phyloP scores from a whole-genome alignment of 1,140 invertebrate genomes.

The Rhagoletis pomonella region DNA sequence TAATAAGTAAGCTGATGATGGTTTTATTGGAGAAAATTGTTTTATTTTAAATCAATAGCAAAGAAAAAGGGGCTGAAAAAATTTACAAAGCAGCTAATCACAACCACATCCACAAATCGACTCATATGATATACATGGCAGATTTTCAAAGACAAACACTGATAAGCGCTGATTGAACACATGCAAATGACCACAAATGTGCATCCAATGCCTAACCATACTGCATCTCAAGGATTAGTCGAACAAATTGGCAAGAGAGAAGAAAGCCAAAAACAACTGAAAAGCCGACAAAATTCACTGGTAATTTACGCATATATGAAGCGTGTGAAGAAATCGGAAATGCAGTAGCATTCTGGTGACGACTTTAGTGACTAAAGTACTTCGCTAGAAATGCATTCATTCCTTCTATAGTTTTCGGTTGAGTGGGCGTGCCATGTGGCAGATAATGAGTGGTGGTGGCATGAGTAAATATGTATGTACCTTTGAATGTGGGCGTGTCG shows the following conservation, averaged over 20 bases:
- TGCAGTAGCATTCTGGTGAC: constrained; percentile 7
- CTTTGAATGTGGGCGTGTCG: not conserved
- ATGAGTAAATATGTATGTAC: not conserved
- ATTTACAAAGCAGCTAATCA: not conserved
- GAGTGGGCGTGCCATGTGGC: constrained; percentile 44
- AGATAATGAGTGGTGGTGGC: not conserved
- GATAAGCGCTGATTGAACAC: not conserved
- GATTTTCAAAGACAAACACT: not conserved
- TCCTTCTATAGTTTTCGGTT: not conserved
- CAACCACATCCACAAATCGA: not conserved
- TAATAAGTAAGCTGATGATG: constrained; percentile 23
- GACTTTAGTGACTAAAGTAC: not conserved
- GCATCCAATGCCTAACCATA: not conserved
- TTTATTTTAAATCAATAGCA: constrained; percentile 10
- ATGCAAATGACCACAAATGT: constrained; percentile 27
- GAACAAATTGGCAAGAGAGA: constrained; percentile 32
- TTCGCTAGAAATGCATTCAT: not conserved
- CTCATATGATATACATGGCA: not conserved
- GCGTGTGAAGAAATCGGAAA: constrained; percentile 45
- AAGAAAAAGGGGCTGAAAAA: not conserved
- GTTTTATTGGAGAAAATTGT: constrained; percentile 40
- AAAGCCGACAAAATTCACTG: constrained; percentile 31
- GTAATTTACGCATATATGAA: constrained; percentile 31
- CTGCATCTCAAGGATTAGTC: not conserved
- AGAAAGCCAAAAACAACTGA: not conserved